Evolutionary conservation across 1,140 invertebrate genomes (phyloP).

Genomic region (Himalopsyche phryganea): DNA sequence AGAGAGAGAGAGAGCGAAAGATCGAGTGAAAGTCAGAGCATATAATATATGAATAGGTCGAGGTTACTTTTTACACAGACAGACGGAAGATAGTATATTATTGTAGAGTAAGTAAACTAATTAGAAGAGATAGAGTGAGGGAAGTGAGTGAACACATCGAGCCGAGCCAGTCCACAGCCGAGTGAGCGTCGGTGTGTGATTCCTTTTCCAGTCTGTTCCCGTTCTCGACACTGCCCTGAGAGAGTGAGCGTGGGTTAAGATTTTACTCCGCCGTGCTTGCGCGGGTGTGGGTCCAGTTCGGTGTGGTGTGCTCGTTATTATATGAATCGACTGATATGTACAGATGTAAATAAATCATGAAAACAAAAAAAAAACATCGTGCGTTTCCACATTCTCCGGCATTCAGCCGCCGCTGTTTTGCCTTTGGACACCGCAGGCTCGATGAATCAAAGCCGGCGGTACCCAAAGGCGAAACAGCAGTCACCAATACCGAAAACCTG

Average conservation of each 20-base stretch:
- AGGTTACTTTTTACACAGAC: conserved; percentile 16
- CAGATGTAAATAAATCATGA: conserved; percentile 3
- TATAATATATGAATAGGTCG: neutral
- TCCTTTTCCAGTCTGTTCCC: too few species aligned
- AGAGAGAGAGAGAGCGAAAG: conserved; percentile 45
- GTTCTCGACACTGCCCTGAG: neutral
- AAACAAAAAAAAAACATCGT: neutral
- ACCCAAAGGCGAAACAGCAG: too few species aligned
- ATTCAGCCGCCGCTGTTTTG: too few species aligned
- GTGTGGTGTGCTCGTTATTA: conserved; percentile 26
- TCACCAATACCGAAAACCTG: too few species aligned
- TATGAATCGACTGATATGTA: conserved; percentile 33
- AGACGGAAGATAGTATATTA: conserved; percentile 16
- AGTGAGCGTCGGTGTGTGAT: conserved; percentile 2
- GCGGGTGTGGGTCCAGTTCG: conserved; percentile 7
- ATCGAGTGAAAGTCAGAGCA: conserved; percentile 36
- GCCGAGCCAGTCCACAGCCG: conserved; percentile 32
- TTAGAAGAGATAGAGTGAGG: conserved; percentile 15
- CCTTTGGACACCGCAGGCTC: too few species aligned
- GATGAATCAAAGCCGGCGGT: neutral
- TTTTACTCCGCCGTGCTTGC: neutral
- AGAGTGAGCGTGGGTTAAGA: conserved; percentile 7
- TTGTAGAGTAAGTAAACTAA: conserved; percentile 23
- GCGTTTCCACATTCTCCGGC: too few species aligned
- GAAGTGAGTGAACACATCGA: conserved; percentile 29